Conservation (phyloP, 1,140 invertebrate genomes). For the Grapholita molesta region DNA sequence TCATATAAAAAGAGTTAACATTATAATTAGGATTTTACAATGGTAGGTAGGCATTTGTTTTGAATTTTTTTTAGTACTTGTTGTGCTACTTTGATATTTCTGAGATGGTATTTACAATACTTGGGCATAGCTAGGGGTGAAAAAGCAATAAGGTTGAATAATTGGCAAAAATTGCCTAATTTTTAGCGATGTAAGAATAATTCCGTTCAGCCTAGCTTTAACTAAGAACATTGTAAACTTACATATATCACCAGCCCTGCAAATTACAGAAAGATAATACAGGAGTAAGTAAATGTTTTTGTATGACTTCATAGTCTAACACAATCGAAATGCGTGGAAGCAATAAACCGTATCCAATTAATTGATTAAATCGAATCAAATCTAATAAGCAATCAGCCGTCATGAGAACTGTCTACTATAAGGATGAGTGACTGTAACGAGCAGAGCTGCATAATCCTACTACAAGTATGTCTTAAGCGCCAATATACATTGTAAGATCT, state of each 20-base stretch:
- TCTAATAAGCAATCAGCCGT: neutral
- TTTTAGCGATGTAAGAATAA: too few species aligned
- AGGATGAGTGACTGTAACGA: neutral
- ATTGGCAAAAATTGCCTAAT: too few species aligned
- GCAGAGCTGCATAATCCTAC: neutral
- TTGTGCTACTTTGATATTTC: too few species aligned
- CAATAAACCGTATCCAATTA: neutral
- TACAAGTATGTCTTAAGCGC: neutral
- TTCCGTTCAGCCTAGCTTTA: too few species aligned
- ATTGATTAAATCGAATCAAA: neutral
- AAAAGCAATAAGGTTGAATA: too few species aligned
- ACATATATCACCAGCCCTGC: too few species aligned
- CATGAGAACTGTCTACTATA: neutral
- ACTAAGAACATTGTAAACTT: too few species aligned
- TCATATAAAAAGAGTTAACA: slow-evolving; percentile 24
- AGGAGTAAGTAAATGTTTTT: too few species aligned
- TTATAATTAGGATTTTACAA: slow-evolving; percentile 32
- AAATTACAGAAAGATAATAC: too few species aligned
- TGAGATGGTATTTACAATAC: too few species aligned
- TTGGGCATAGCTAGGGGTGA: too few species aligned
- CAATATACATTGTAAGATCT: neutral
- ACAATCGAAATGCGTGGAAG: neutral
- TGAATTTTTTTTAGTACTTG: neutral
- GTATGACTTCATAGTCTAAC: too few species aligned
- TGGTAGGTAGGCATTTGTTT: neutral